Evolutionary conservation across 2,797 vertebrate species (phyloP), one percentile per base, ranked within the genome.

Genomic region (Molossus alvarezi): DNA sequence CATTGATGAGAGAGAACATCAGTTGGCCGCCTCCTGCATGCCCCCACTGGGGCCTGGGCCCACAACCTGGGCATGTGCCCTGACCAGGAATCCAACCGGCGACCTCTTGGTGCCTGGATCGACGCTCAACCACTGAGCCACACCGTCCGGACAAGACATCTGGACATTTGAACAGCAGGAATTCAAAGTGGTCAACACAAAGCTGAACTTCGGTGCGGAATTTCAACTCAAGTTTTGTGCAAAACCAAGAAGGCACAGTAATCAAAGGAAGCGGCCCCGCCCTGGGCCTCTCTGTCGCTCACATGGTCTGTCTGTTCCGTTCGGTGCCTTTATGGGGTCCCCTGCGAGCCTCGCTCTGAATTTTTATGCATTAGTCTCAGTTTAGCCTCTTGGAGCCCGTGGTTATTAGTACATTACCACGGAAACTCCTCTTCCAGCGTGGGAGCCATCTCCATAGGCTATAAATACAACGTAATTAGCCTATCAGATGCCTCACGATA

Each of bases 401-500:
- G 93, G 97, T 98, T 98, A 97, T 98, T 97, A 97, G 81, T 92
- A 98, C 98, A 98, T 98, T 98, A 97, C 96, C 94, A 97, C 97
- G 97, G 95, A 98, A 98, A 98, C 90, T 96, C 86, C 95, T 96
- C 93, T 81, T 98, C 96, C 97, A 88, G 98, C 98, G 97, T 96
- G 93, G 97, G 92, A 97, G 92, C 92, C 97, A 97, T 98, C 97
- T 98, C 97, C 97, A 96, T 82, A 88, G 97, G 97, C 98, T 97
- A 97, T 98, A 98, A 98, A 98, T 98, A 98, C 92, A 96, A 95
- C 11, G 95, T 96, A 98, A 98, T 98, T 98, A 98, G 97, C 97
- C 96, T 97, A 95, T 98, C n/a, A 41, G 95, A 90, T 82, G 81
- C 96, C 95, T 95, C 96, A 94, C 88, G 97, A 92, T 94, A 92